These are phyloP conservation scores for Eupithecia inturbata DNA, from an alignment of 2,888 invertebrate species.

Conservation along the genomic window DNA sequence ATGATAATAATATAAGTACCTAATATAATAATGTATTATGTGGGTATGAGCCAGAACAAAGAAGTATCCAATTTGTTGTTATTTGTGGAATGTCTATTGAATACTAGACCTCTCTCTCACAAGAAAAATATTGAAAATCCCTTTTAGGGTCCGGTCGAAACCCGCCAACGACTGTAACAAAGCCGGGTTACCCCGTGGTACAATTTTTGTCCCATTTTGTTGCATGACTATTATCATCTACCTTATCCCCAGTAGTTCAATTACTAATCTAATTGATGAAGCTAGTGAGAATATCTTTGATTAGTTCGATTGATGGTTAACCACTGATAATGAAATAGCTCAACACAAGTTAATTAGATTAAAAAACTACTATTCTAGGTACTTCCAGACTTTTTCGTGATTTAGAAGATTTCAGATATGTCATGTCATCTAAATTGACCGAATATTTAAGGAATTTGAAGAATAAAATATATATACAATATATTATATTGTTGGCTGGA, in stretches of 20 bases:
- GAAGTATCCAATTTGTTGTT: neutral
- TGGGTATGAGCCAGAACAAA: neutral
- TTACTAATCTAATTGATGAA: neutral
- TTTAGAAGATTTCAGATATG: too few species aligned
- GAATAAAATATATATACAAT: too few species aligned
- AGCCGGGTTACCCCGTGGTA: neutral
- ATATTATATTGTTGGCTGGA: too few species aligned
- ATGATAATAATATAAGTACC: neutral
- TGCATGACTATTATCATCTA: neutral
- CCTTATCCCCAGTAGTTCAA: neutral
- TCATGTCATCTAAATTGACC: too few species aligned
- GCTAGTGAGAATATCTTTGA: neutral
- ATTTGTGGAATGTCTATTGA: neutral
- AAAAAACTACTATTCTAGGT: too few species aligned
- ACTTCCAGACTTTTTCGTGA: too few species aligned
- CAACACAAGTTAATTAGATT: neutral
- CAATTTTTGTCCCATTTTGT: neutral
- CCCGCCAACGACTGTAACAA: neutral
- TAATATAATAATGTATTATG: neutral
- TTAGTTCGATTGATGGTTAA: neutral
- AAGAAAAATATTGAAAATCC: conserved; percentile 1
- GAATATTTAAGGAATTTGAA: too few species aligned
- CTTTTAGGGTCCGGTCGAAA: neutral
- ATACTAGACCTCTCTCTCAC: neutral
- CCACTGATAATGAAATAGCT: neutral